Base-by-base conservation (phyloP, 2,797 vertebrate genomes). In the Phrynocephalus vlangalii region DNA sequence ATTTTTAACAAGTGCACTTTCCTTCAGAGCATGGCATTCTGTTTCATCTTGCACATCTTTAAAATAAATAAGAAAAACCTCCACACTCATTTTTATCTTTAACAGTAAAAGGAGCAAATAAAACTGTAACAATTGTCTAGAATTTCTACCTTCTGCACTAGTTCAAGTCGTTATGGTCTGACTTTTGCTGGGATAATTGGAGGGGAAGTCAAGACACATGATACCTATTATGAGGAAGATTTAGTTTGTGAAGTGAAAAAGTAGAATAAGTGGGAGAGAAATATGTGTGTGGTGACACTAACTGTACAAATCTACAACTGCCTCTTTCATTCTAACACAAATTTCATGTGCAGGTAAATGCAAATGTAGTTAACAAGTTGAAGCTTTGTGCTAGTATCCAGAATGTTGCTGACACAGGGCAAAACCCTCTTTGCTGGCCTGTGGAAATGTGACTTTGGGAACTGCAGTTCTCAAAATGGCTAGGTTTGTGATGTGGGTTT, bases 61-160 rank as follows among this genome's bases (percentile, higher is more conserved):
- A 82, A 52, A n/a, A 77, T 77, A 63, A 72, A 48, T 44, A 44
- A 67, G 72, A 52, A 83, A 70, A 82, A 83, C 38, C 1, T n/a
- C 71, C 30, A 87, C 67, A 87, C n/a, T 78, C 10, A 44, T 83
- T 87, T 76, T 83, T 60, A 70, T 87, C 16, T 38, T 78, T 26
- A 71, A 71, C 75, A 30, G 28, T 86, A 60, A 86, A 86, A 79
- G 11, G 33, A n/a, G 24, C 33, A 22, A 81, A 79, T 78, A 78
- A 87, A 86, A 30, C 15, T 56, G 77, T 86, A 86, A 77, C 48
- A 10, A 68, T 78, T 83, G 48, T 83, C 73, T 83, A 28, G 11
- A 83, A 78, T 44, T 60, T 70, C 81, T 70, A 78, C 1, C 67
- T 87, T 52, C 81, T 38, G 18, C n/a, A 8, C 71, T 30, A 44